These are phyloP conservation scores for Sycophaga agraensis DNA, from an alignment of 1,140 invertebrate species.

Conservation along the genomic window DNA sequence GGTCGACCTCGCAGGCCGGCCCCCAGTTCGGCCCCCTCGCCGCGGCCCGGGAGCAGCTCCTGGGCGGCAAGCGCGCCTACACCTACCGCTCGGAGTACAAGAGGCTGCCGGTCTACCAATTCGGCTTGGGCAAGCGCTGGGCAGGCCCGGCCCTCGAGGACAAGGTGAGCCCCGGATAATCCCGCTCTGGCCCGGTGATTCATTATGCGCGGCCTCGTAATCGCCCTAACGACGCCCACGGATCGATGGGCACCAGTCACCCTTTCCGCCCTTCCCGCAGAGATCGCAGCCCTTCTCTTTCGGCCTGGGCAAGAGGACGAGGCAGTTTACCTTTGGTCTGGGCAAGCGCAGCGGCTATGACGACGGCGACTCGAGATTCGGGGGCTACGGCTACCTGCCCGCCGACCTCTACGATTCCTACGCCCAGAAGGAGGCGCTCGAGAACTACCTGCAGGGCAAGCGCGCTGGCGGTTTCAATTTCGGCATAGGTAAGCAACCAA, in stretches of 20 bases:
- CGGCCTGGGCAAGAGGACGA: slow-evolving; percentile 61
- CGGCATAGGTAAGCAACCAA: slow-evolving; percentile 22
- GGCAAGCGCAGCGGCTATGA: slow-evolving; percentile 44
- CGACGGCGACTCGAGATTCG: neutral
- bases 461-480: slow-evolving; percentile 31
- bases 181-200: too few species aligned
- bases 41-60: slow-evolving; percentile 32
- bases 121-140: slow-evolving; percentile 66
- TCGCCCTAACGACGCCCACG: too few species aligned
- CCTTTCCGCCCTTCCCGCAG: slow-evolving; percentile 29
- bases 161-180: slow-evolving; percentile 31
- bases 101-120: slow-evolving; percentile 66
- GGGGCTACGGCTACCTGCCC: slow-evolving; percentile 21
- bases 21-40: slow-evolving; percentile 15
- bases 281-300: slow-evolving; percentile 58
- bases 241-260: neutral
- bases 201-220: too few species aligned
- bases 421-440: slow-evolving; percentile 25
- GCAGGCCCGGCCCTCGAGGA: slow-evolving; percentile 30
- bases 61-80: slow-evolving; percentile 62
- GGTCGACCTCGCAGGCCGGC: too few species aligned
- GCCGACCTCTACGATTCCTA: slow-evolving; percentile 12
- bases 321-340: slow-evolving; percentile 55
- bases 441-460: slow-evolving; percentile 37
- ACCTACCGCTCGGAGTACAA: slow-evolving; percentile 69